Conservation (phyloP, 2,888 invertebrate species). For the Leptura quadrifasciata region DNA sequence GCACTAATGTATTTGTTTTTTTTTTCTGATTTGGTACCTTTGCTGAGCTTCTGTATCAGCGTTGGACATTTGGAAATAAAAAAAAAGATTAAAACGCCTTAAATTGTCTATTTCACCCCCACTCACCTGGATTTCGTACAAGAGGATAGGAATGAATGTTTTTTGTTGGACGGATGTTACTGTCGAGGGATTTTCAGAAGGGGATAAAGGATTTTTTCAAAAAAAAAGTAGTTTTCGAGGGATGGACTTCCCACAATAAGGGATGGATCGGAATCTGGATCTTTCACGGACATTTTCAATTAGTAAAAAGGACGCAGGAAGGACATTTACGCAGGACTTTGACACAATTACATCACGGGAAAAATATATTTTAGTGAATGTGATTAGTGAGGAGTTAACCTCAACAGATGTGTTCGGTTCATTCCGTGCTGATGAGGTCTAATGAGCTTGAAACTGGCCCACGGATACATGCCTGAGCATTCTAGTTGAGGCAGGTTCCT, state of each 20-base stretch:
- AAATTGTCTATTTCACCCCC: constrained; percentile 52
- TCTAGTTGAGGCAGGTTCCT: too few species aligned
- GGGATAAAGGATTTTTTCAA: constrained; percentile 12
- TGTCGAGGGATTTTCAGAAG: constrained; percentile 42
- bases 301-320: not conserved
- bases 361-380: not conserved
- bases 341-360: not conserved
- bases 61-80: constrained; percentile 64
- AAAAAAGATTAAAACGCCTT: constrained; percentile 52
- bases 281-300: constrained; percentile 13
- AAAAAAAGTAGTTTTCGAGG: constrained; percentile 42
- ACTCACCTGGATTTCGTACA: constrained; percentile 40
- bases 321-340: not conserved
- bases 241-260: constrained; percentile 28
- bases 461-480: too few species aligned
- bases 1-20: constrained; percentile 59
- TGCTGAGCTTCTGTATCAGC: constrained; percentile 64
- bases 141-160: constrained; percentile 58
- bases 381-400: too few species aligned
- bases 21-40: constrained; percentile 61
- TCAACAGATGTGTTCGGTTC: too few species aligned
- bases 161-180: constrained; percentile 52
- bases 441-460: too few species aligned
- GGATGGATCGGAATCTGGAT: constrained; percentile 22
- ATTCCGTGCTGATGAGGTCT: too few species aligned